A percentile compares a stretch with the other conserved stretches of the same genome.
Evolutionary conservation across 2,888 invertebrate genomes (phyloP).

Genomic region (Teinopalpus imperialis): DNA sequence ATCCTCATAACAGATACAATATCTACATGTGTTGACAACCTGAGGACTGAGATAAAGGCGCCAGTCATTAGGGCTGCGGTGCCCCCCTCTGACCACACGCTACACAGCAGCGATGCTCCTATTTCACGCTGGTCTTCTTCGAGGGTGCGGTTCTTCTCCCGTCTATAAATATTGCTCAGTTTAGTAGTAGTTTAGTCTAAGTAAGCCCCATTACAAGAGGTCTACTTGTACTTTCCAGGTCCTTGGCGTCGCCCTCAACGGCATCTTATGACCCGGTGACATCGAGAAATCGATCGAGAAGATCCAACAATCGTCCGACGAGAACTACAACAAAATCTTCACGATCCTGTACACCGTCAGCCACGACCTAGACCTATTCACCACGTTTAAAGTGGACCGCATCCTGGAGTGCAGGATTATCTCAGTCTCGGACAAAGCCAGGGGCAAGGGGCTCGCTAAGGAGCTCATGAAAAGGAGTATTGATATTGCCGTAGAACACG

Average conservation of each 20-base stretch:
- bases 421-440: slow-evolving; percentile 86
- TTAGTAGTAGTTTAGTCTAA: too few relatives aligned
- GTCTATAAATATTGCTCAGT: too few relatives aligned
- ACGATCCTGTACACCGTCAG: slow-evolving; percentile 88
- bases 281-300: slow-evolving; percentile 86
- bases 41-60: too few relatives aligned
- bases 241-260: slow-evolving; percentile 89
- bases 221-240: slow-evolving; percentile 83
- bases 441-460: slow-evolving; percentile 89
- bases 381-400: slow-evolving; percentile 83
- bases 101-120: too few relatives aligned
- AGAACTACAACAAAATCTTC: slow-evolving; percentile 90
- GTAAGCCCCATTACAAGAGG: too few relatives aligned
- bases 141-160: too few relatives aligned
- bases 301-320: slow-evolving; percentile 84
- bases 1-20: too few relatives aligned
- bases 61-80: too few relatives aligned
- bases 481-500: slow-evolving; percentile 83
- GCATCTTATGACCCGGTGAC: slow-evolving; percentile 87
- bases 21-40: too few relatives aligned
- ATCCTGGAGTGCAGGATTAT: slow-evolving; percentile 91
- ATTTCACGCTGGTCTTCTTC: too few relatives aligned
- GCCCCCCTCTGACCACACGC: too few relatives aligned
- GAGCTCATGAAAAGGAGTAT: slow-evolving; percentile 86
- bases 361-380: slow-evolving; percentile 86